A percentile compares a stretch with the other conserved stretches of the same genome.
Conservation (phyloP, 35 echinoderm and acorn worm genomes). For the Stichopus chloronotus region DNA sequence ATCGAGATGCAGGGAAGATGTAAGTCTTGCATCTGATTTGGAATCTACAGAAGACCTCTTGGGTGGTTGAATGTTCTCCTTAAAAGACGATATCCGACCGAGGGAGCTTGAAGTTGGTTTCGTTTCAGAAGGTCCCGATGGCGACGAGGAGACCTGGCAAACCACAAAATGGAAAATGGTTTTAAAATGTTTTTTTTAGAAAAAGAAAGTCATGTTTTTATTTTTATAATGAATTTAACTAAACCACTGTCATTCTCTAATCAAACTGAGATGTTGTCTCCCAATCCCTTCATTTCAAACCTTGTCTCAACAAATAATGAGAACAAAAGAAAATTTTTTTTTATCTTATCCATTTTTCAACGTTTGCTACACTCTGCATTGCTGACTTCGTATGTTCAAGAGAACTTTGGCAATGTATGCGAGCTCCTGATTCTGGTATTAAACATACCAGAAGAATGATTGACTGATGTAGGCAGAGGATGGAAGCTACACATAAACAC, state of each 20-base stretch:
- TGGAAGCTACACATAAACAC: too few species aligned
- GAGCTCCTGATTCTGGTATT: too few species aligned
- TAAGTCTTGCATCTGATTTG: not conserved
- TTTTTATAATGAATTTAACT: too few species aligned
- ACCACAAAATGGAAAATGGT: not conserved
- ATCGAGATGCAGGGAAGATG: constrained; percentile 15
- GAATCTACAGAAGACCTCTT: constrained; percentile 5
- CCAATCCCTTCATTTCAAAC: not conserved
- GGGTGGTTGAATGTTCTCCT: constrained; percentile 49
- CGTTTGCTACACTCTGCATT: too few species aligned
- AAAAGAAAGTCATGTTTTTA: too few species aligned
- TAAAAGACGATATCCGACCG: constrained; percentile 39
- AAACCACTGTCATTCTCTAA: not conserved
- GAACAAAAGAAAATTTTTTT: too few species aligned
- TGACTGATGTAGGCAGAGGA: too few species aligned
- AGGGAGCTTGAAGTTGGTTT: constrained; percentile 20
- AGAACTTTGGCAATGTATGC: too few species aligned
- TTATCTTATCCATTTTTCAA: too few species aligned
- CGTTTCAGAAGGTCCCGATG: not conserved
- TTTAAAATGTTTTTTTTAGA: too few species aligned
- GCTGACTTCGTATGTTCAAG: too few species aligned
- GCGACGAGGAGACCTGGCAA: not conserved
- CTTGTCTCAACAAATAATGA: not conserved
- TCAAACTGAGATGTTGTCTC: not conserved
- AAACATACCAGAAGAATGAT: too few species aligned